phyloP scores from a whole-genome alignment of 2,888 invertebrate species.

The Hesperia comma region DNA sequence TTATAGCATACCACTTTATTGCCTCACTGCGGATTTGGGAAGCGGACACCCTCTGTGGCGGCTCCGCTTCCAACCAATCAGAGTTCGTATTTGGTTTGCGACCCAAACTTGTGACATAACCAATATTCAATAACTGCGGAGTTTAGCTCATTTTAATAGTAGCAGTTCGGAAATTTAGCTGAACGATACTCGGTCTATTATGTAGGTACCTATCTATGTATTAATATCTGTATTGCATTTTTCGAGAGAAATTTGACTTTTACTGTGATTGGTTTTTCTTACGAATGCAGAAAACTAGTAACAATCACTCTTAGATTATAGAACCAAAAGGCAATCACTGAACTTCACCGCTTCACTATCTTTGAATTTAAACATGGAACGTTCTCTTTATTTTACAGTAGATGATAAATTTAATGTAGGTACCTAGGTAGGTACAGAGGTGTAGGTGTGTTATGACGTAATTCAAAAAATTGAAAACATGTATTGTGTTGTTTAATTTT shows the following conservation, averaged over 20 bases:
- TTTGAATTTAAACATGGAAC: no score
- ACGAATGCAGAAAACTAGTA: no score
- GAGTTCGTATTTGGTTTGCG: constrained; percentile 42
- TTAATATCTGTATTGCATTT: background rate
- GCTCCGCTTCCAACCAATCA: constrained; percentile 43
- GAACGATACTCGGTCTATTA: background rate
- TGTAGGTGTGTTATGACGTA: no score
- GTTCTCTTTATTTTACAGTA: no score
- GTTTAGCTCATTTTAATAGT: constrained; percentile 16
- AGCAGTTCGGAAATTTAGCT: constrained; percentile 3
- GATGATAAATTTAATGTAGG: no score
- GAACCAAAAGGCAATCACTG: no score
- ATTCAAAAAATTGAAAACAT: no score
- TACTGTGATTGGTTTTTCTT: no score
- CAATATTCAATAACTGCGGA: constrained; percentile 23
- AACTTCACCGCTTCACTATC: no score
- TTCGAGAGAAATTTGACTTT: background rate
- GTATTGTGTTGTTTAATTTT: no score
- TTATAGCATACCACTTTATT: constrained; percentile 54
- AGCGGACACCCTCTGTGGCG: constrained; percentile 46
- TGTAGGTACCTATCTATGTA: background rate
- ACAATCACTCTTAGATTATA: no score
- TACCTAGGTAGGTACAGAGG: no score
- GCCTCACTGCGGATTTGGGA: constrained; percentile 53
- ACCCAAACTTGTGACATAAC: constrained; percentile 24